These are phyloP conservation scores for Osmoderma eremita DNA, from an alignment of 2,888 invertebrate genomes.

Conservation along the genomic window DNA sequence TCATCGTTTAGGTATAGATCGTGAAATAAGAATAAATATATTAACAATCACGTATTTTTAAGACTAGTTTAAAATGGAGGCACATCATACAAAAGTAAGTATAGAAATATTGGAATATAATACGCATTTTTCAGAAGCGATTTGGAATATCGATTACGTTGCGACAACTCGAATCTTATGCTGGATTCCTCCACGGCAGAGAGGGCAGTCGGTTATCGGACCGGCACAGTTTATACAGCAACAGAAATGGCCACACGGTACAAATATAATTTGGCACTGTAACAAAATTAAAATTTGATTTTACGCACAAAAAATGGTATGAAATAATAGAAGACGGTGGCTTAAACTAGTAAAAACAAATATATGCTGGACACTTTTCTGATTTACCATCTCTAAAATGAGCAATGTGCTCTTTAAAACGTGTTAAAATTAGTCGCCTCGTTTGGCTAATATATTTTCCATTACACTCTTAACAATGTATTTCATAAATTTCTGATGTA, in stretches of 20 bases:
- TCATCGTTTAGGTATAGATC: background rate
- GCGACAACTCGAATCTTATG: conserved; percentile 71
- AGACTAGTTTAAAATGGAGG: conserved; percentile 1
- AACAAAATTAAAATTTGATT: conserved; percentile 53
- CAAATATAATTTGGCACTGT: conserved; percentile 81
- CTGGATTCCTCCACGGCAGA: conserved; percentile 79
- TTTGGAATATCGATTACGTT: conserved; percentile 9
- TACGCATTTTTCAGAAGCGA: background rate
- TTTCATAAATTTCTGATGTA: too few species aligned
- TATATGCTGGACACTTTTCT: too few species aligned
- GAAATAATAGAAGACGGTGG: too few species aligned
- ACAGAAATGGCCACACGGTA: conserved; percentile 90
- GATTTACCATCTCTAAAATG: too few species aligned
- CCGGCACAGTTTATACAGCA: conserved; percentile 78
- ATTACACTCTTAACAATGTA: too few species aligned
- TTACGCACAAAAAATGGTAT: too few species aligned
- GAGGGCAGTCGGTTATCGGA: conserved; percentile 75
- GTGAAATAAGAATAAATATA: conserved; percentile 1
- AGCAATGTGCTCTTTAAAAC: too few species aligned
- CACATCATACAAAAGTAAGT: conserved; percentile 13
- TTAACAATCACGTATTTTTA: background rate
- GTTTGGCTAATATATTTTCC: too few species aligned
- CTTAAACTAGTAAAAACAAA: too few species aligned
- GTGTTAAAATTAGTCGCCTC: too few species aligned
- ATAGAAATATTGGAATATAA: conserved; percentile 8